Evolutionary conservation across 2,888 invertebrate species (phyloP), one percentile per base, ranked within the genome.

Genomic region (Pristionchus exspectatus): DNA sequence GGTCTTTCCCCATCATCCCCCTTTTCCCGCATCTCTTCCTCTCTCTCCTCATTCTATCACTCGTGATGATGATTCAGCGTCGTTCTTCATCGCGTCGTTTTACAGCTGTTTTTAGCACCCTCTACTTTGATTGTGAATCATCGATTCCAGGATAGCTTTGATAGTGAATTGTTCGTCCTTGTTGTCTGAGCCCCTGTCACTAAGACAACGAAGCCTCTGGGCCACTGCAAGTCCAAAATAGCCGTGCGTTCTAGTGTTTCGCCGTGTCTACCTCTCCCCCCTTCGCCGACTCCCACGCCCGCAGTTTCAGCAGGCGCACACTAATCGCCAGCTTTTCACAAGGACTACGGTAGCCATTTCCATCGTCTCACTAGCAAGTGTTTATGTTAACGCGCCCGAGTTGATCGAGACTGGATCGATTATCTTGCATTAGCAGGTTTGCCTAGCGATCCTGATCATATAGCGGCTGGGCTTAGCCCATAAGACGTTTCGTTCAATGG

Each of bases 21-120:
- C 30, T 16, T 30, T 30, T 24, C 63, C 5, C 44, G 38, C 12
- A 50, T 50, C 44, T 50, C 44, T 50, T 69, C 14, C 14, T 69
- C 30, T 30, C 30, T 30, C n/a, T 69, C 14, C 72, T 72, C 72
- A 33, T 16, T 72, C 38, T 9, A 74, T 74, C 74, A 74, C 74
- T 74, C 74, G 74, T 74, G 74, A 74, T 74, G 74, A 24, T 74
- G 74, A 38, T 38, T 74, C 74, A 74, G 21, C 74, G 38, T 9
- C n/a, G 63, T 63, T 63, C n/a, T 63, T 24, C 3, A 63, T 63
- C 44, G n/a, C 24, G 12, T 14, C 38, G 21, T 33, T 74, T 74
- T 74, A 33, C 74, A 74, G 74, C 74, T 74, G 74, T 74, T 74
- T n/a, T 74, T 74, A 74, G 74, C 74, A 33, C 18, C 74, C 38